Evolutionary conservation across 2,113 vertebrate species (phyloP), one percentile per base, ranked within the genome.

Genomic region (Chionis minor): DNA sequence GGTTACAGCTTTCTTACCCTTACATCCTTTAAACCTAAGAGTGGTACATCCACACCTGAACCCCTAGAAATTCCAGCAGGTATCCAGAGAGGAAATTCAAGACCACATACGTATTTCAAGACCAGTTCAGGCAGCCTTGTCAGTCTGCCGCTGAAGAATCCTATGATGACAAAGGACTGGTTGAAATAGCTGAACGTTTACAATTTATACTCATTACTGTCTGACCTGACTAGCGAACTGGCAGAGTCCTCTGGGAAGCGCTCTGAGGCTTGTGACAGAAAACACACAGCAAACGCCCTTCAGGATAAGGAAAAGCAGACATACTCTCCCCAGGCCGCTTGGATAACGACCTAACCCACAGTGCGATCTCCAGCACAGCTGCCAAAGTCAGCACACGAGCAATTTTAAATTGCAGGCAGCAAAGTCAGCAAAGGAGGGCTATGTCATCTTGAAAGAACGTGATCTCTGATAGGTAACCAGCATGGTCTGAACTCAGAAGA

Each of bases 261-360:
- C 79, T 10, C 28, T 33, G 79, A 67, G 26, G 40, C 30, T 82
- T 85, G 44, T 56, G 58, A 26, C 38, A 47, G 30, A 55, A 52
- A 87, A 56, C 32, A 42, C 27, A 8, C 4, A 40, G 28, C 8
- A 26, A 38, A 38, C 0, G 0, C 4, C 20, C 22, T 58, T 67
- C 11, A 66, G 26, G 22, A 10, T 14, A 38, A 47, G 7, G 14
- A 70, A 65, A 86, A 81, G 6, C 18, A 83, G 32, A 17, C 3
- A 9, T 59, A 22, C 14, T 80, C 24, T 80, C 32, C 30, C 10
- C 22, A 52, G 23, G 16, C 9, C 30, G 49, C 12, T 44, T 52
- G 10, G 14, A 10, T 30, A 72, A 71, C 0, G 2, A 56, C 18
- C 17, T 65, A 63, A n/a, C 27, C 19, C 38, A 27, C 12, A 38